Evolutionary conservation across 2,113 vertebrate species (phyloP), one percentile per base, ranked within the genome.

Genomic region (Cyphomyrus discorhynchus): DNA sequence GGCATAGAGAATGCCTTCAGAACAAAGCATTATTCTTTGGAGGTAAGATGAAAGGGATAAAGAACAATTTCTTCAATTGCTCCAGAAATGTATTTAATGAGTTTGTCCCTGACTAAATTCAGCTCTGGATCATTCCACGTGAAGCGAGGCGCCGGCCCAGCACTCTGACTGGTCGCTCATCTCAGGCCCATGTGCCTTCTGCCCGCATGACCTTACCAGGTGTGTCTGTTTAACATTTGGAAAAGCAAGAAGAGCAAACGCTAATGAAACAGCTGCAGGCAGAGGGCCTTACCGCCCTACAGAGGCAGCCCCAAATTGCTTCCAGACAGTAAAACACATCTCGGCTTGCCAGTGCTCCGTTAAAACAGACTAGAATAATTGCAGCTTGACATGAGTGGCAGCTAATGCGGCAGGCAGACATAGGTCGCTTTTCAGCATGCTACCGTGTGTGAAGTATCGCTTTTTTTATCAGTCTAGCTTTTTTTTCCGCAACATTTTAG

Each of bases 211-310:
- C 19, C 47, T 82, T 10, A 13, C 74, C 88, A 89, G 88, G 88
- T 89, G 88, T 89, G 70, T 80, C 70, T 89, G 31, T 52, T 89
- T 89, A 74, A 49, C 46, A 15, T 46, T 74, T 46, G 24, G 87
- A 88, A 21, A 46, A 17, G 88, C 66, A 31, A 27, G 31, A 77
- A 31, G 70, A 56, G 47, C 49, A 45, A 83, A 50, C 88, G 39
- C 46, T 82, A 70, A 82, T 82, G 88, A 49, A 82, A 50, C 74
- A 82, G 70, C 88, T 82, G 70, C 45, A 19, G 31, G 24, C 10
- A 10, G 47, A 82, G 70, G 74, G 88, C 31, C 27, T 24, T 15
- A 49, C 31, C 35, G 35, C 70, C 1, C 31, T 27, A 82, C 56
- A n/a, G 42, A 45, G 88, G 88, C 42, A 31, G 47, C 46, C 47